Base-by-base conservation (phyloP, 2,797 vertebrate genomes). In the Yasuhikotakia modesta region DNA sequence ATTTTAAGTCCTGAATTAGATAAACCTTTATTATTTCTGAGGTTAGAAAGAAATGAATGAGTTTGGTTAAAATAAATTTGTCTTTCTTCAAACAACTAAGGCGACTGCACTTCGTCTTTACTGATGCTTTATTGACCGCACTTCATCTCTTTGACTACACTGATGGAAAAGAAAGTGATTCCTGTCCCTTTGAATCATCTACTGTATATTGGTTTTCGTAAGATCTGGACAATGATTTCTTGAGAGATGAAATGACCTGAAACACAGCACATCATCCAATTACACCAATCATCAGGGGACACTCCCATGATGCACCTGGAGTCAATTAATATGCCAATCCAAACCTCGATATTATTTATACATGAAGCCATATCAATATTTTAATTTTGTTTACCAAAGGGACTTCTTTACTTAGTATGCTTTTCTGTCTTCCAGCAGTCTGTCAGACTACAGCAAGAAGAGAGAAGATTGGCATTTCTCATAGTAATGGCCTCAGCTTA, bases 401-500 rank as follows among this genome's bases (percentile, higher is more conserved):
- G 50, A 16, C 12, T 55, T 5, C 50, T 39, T 50, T 57, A 19
- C 16, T 66, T 35, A 45, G 48, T 55, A 55, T 43, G 48, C 35
- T 16, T 24, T n/a, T 43, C 50, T 45, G 14, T 64, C 58, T 32
- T 27, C 24, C 50, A 32, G 27, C 22, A 35, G 11, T 27, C 50
- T 57, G 63, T 43, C 72, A 65, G 60, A 19, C 60, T 65, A 39
- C 10, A 43, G 1, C 0, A 5, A 66, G 61, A 5, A 66, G 61
- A 30, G 32, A 30, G 22, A 57, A 75, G 35, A 75, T 66, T 74
- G 61, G 30, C 46, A 6, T 74, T 57, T 46, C 63, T 67, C 63
- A 66, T 46, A 57, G 16, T 19, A 22, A 75, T 55, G 48, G 39
- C 73, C 73, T 66, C 21, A 0, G 32, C 72, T 74, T 55, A 75